Evolutionary conservation across 2,797 vertebrate genomes (phyloP).

Genomic region (Sebastes elongatus): DNA sequence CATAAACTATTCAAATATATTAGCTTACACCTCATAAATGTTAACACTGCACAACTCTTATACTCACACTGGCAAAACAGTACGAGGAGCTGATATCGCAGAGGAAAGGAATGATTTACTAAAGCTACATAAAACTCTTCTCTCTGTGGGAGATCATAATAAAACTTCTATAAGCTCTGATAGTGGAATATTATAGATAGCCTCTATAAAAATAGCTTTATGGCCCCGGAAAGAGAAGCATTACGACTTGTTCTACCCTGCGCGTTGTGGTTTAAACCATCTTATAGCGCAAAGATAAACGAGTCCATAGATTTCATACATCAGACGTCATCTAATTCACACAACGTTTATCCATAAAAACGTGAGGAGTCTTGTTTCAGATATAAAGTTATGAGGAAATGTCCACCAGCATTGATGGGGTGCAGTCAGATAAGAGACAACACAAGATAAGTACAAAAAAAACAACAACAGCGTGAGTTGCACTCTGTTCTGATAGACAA

Average conservation of each 20-base stretch:
- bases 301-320: constrained; percentile 49
- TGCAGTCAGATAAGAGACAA: constrained; percentile 5
- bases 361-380: constrained; percentile 28
- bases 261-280: constrained; percentile 52
- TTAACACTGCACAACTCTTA: constrained; percentile 68
- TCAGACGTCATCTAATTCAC: constrained; percentile 31
- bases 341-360: constrained; percentile 38
- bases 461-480: not conserved
- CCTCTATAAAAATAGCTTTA: constrained; percentile 85
- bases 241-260: constrained; percentile 57
- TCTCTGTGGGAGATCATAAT: constrained; percentile 78
- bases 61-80: constrained; percentile 51
- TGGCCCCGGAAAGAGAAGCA: constrained; percentile 56
- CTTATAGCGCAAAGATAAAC: constrained; percentile 60
- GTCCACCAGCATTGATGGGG: not conserved
- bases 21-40: constrained; percentile 80
- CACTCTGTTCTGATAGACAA: not conserved
- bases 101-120: constrained; percentile 82
- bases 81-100: constrained; percentile 44
- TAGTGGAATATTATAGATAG: constrained; percentile 80
- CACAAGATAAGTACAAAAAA: not conserved
- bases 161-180: constrained; percentile 81
- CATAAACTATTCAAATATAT: constrained; percentile 85
- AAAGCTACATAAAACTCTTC: constrained; percentile 78
- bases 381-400: constrained; percentile 29